Evolutionary conservation across 2,113 vertebrate species (phyloP).

Genomic region (Recurvirostra avosetta): DNA sequence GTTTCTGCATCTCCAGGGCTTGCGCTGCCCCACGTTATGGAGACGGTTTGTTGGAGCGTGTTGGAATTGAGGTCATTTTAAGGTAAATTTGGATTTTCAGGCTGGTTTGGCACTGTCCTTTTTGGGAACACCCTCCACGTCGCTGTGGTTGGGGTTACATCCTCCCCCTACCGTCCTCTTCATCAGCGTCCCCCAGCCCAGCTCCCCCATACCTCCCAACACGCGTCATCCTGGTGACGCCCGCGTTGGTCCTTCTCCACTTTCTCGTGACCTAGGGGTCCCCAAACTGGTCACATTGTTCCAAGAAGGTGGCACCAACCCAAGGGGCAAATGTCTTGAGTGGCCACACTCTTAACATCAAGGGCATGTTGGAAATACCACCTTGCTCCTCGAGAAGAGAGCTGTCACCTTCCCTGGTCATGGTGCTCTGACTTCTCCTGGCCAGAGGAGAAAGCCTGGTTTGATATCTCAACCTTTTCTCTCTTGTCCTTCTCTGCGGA

Average conservation of each 20-base stretch:
- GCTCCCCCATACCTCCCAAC: rapidly evolving
- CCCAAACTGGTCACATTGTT: rapidly evolving
- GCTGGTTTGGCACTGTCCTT: not conserved
- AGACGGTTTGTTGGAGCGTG: rapidly evolving
- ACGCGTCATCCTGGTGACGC: rapidly evolving
- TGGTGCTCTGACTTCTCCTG: not conserved
- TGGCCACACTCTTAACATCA: rapidly evolving
- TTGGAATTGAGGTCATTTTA: not conserved
- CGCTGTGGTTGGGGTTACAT: rapidly evolving
- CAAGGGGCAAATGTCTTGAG: not conserved
- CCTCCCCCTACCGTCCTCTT: not conserved
- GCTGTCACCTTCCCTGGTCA: not conserved
- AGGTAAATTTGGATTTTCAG: not conserved
- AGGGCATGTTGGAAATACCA: not conserved
- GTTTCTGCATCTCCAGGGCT: not conserved
- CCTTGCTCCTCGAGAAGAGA: not conserved
- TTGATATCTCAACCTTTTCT: not conserved
- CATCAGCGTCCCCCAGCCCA: not conserved
- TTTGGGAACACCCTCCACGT: not conserved
- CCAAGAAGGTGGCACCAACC: not conserved
- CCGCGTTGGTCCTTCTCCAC: rapidly evolving
- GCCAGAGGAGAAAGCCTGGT: not conserved
- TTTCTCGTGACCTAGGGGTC: not conserved
- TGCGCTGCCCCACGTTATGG: rapidly evolving
- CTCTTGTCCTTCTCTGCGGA: rapidly evolving